phyloP scores from a whole-genome alignment of 2,888 invertebrate species.

The Reticulitermes lucifugus region DNA sequence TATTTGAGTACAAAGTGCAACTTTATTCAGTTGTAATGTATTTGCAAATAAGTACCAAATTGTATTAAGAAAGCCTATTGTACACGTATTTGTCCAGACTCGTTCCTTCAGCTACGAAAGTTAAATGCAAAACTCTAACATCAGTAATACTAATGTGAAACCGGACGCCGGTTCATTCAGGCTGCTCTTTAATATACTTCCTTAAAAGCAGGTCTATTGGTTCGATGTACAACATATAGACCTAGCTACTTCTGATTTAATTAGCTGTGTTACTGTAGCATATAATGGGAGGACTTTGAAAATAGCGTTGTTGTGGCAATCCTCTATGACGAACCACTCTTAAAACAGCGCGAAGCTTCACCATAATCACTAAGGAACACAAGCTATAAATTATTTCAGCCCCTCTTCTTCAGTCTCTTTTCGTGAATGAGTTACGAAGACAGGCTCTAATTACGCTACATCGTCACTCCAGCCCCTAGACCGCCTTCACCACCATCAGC shows the following conservation, averaged over 20 bases:
- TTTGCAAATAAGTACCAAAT: too few relatives aligned
- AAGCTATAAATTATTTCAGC: conserved; percentile 24
- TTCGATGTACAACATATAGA: background rate
- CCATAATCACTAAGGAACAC: background rate
- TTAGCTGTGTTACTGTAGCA: background rate
- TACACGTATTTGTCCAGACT: too few relatives aligned
- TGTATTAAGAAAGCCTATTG: too few relatives aligned
- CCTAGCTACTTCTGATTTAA: background rate
- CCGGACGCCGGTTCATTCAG: background rate
- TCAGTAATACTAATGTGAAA: background rate
- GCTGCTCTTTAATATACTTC: background rate
- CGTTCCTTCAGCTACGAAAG: too few relatives aligned
- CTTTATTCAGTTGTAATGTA: too few relatives aligned
- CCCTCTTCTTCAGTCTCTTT: conserved; percentile 5
- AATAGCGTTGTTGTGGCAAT: background rate
- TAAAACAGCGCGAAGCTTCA: background rate
- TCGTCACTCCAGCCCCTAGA: background rate
- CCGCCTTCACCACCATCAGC: background rate
- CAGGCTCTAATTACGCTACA: conserved; percentile 4
- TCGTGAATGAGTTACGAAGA: conserved; percentile 22
- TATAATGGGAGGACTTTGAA: background rate
- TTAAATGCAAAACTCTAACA: too few relatives aligned
- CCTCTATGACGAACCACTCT: background rate
- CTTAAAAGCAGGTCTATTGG: background rate
- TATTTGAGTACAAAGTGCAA: too few relatives aligned